Conservation (phyloP, 2,888 invertebrate genomes). For the Watsonalla cultraria region DNA sequence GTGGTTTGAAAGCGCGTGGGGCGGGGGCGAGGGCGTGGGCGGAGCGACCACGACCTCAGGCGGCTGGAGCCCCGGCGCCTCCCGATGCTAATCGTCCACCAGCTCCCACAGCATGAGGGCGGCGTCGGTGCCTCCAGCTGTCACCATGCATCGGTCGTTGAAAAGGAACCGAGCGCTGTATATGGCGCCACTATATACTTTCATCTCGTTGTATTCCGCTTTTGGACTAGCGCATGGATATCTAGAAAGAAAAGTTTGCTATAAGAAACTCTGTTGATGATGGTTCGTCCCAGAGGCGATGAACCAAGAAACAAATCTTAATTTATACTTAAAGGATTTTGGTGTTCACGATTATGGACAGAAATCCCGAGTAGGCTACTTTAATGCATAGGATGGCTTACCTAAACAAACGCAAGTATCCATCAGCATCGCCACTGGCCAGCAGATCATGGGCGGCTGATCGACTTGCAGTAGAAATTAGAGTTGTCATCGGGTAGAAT, state of each 20-base stretch:
- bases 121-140: slow-evolving; percentile 92
- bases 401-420: slow-evolving; percentile 91
- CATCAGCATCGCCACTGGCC: slow-evolving; percentile 93
- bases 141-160: slow-evolving; percentile 91
- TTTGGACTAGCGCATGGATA: slow-evolving; percentile 92
- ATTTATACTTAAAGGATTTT: neutral
- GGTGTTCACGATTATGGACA: no score
- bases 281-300: no score
- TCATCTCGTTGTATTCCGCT: slow-evolving; percentile 92
- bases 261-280: no score
- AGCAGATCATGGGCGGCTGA: slow-evolving; percentile 91
- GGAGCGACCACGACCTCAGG: slow-evolving; percentile 62
- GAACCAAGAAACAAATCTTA: no score
- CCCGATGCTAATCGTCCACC: slow-evolving; percentile 84
- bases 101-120: slow-evolving; percentile 95
- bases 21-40: slow-evolving; percentile 63
- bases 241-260: slow-evolving; percentile 52
- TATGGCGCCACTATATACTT: slow-evolving; percentile 91
- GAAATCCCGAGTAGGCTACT: neutral
- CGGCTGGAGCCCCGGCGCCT: slow-evolving; percentile 48
- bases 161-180: slow-evolving; percentile 89
- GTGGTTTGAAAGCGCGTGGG: slow-evolving; percentile 40
- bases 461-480: slow-evolving; percentile 88
- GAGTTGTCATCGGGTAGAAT: slow-evolving; percentile 90
- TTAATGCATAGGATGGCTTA: slow-evolving; percentile 35